Conservation (phyloP, 2,113 vertebrate species). For the Cyprinodon tularosa region DNA sequence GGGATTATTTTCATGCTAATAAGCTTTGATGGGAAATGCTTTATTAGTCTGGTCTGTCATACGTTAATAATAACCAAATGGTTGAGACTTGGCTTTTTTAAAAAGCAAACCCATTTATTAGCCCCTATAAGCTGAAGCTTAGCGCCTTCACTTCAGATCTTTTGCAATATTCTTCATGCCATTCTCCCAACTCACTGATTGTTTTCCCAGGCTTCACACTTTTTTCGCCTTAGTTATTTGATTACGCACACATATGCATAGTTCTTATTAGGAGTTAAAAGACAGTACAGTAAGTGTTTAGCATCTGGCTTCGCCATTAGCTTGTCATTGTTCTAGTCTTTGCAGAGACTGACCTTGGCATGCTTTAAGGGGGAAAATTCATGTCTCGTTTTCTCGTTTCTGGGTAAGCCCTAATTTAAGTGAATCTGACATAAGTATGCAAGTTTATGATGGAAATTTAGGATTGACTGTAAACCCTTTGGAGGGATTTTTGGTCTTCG, state of each 20-base stretch:
- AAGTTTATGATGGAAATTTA: slow-evolving; percentile 34
- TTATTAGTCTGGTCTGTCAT: slow-evolving; percentile 25
- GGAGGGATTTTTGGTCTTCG: slow-evolving; percentile 1
- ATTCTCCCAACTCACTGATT: slow-evolving; percentile 48
- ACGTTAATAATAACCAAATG: slow-evolving; percentile 33
- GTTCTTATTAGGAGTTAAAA: slow-evolving; percentile 72
- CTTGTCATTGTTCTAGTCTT: slow-evolving; percentile 54
- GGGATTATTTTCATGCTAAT: slow-evolving; percentile 62
- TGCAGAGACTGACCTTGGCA: slow-evolving; percentile 66
- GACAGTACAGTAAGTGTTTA: slow-evolving; percentile 43
- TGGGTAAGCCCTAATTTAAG: slow-evolving; percentile 51
- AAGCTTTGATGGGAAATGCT: slow-evolving; percentile 49
- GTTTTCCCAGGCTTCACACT: slow-evolving; percentile 54
- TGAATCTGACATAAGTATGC: slow-evolving; percentile 38
- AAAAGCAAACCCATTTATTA: slow-evolving; percentile 35
- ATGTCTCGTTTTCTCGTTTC: slow-evolving; percentile 57
- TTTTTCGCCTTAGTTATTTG: slow-evolving; percentile 23
- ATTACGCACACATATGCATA: slow-evolving; percentile 41
- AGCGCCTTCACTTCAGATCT: slow-evolving; percentile 31
- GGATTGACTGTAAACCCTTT: slow-evolving; percentile 25
- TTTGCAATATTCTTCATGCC: slow-evolving; percentile 33
- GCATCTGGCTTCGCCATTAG: slow-evolving; percentile 74
- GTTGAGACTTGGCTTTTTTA: slow-evolving; percentile 26
- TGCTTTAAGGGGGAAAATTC: slow-evolving; percentile 39
- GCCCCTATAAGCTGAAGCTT: slow-evolving; percentile 17